phyloP scores from a whole-genome alignment of 2,797 vertebrate species.

The Chiloscyllium punctatum region DNA sequence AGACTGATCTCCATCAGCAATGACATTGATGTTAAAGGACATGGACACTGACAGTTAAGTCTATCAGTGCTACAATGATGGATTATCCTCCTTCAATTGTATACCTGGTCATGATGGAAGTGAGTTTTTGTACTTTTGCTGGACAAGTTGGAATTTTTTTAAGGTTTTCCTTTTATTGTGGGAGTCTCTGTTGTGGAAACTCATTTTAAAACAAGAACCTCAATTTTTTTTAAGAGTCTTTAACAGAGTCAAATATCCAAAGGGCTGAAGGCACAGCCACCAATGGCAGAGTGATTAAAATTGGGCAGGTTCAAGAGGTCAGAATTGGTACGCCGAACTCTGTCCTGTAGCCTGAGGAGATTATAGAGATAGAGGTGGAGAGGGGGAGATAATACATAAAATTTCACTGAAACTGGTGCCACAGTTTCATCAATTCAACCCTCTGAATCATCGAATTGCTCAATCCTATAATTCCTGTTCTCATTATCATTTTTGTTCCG shows the following conservation, averaged over 20 bases:
- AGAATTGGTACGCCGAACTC: not conserved
- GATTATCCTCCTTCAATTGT: not conserved
- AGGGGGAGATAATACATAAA: not conserved
- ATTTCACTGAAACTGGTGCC: not conserved
- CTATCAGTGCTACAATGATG: not conserved
- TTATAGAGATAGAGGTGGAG: not conserved
- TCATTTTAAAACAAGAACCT: not conserved
- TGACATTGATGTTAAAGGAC: too few species aligned
- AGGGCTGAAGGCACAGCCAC: not conserved
- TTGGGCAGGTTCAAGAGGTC: not conserved
- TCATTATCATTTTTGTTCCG: not conserved
- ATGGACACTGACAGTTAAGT: not conserved
- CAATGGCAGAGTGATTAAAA: not conserved
- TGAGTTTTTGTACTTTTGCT: not conserved
- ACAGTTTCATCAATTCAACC: not conserved
- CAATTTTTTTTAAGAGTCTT: not conserved
- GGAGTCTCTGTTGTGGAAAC: not conserved
- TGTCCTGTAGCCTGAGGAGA: not conserved
- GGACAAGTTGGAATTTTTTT: not conserved
- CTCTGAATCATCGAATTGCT: not conserved
- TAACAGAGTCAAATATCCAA: not conserved
- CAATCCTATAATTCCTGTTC: not conserved
- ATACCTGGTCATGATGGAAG: too few species aligned
- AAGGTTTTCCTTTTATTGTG: not conserved
- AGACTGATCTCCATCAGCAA: not conserved